Evolutionary conservation across 2,797 vertebrate genomes (phyloP).

Genomic region (Amphiprion clarkii): DNA sequence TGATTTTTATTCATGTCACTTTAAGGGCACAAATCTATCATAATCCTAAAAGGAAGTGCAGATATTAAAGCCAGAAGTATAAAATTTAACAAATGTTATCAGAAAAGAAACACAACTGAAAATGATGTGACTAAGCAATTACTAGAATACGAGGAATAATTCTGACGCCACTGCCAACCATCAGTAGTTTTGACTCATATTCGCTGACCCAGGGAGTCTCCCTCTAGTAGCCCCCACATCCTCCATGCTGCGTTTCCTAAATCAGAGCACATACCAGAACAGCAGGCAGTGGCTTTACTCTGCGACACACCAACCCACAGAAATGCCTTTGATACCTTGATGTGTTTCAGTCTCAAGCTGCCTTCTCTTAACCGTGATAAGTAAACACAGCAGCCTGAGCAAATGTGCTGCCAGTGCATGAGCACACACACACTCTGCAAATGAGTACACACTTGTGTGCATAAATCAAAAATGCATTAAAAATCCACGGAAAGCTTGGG

Average conservation of each 20-base stretch:
- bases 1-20: background rate
- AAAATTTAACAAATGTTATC: background rate
- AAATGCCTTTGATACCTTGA: constrained; percentile 84
- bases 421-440: constrained; percentile 37
- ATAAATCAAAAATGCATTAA: constrained; percentile 68
- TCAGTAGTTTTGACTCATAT: constrained; percentile 59
- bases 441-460: constrained; percentile 51
- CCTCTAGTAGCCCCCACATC: constrained; percentile 70
- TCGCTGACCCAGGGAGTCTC: constrained; percentile 61
- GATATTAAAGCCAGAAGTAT: background rate
- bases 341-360: constrained; percentile 76
- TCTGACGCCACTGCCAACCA: constrained; percentile 20
- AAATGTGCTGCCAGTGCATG: constrained; percentile 56
- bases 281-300: constrained; percentile 83
- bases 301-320: constrained; percentile 78
- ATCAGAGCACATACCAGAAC: constrained; percentile 84
- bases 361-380: constrained; percentile 73
- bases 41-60: background rate
- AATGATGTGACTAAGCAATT: constrained; percentile 14
- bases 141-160: constrained; percentile 2
- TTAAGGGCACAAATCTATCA: background rate
- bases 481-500: constrained; percentile 60
- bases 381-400: constrained; percentile 77
- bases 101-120: background rate
- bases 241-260: constrained; percentile 73